phyloP scores from a whole-genome alignment of 2,888 invertebrate species.

The Agrenia bidenticulata region DNA sequence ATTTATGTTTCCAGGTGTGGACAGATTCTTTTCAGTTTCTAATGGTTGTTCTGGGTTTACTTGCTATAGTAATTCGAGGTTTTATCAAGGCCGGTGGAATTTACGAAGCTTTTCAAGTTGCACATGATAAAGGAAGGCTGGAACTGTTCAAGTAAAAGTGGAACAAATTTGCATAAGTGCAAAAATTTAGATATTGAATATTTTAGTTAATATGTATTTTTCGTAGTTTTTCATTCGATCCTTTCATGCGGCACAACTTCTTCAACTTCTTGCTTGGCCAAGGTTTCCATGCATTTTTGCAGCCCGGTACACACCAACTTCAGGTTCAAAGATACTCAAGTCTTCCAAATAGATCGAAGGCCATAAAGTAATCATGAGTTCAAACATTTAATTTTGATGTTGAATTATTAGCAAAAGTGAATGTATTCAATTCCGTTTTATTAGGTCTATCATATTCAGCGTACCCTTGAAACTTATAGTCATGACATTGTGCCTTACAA shows the following conservation, averaged over 20 bases:
- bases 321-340: slow-evolving; percentile 45
- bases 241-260: slow-evolving; percentile 40
- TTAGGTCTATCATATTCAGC: slow-evolving; percentile 35
- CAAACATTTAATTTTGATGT: neutral
- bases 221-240: slow-evolving; percentile 34
- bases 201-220: no score
- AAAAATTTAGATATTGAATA: neutral
- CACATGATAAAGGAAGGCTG: slow-evolving; percentile 23
- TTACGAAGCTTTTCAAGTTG: slow-evolving; percentile 22
- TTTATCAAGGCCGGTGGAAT: slow-evolving; percentile 32
- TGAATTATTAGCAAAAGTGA: no score
- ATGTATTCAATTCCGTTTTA: no score
- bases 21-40: slow-evolving; percentile 27
- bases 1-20: slow-evolving; percentile 24
- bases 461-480: slow-evolving; percentile 34
- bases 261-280: slow-evolving; percentile 42
- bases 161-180: neutral
- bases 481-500: slow-evolving; percentile 15
- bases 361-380: slow-evolving; percentile 29
- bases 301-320: slow-evolving; percentile 31
- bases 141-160: slow-evolving; percentile 29
- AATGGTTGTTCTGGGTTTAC: slow-evolving; percentile 11
- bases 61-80: slow-evolving; percentile 16
- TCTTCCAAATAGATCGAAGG: slow-evolving; percentile 24
- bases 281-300: slow-evolving; percentile 29